Base-by-base conservation (phyloP, 2,113 vertebrate genomes). In the Stegastes partitus region DNA sequence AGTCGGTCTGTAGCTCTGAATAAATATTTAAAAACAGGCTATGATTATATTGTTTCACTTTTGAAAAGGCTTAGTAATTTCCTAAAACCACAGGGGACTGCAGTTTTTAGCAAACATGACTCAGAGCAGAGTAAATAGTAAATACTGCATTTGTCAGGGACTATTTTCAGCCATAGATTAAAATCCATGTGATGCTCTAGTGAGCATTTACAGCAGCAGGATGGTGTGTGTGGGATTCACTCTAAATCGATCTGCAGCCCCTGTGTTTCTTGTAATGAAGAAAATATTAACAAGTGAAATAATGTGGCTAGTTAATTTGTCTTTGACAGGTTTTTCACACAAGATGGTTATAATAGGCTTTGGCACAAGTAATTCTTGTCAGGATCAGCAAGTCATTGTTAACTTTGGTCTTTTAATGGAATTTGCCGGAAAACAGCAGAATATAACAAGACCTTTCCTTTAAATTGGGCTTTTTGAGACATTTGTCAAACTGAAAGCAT, bases 61-160 rank as follows among this genome's bases (percentile, higher is more conserved):
- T 4, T 19, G 53, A 58, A 25, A 64, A 72, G 47, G 19, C 21
- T 28, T 22, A 45, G 37, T 71, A 25, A 73, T 63, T 62, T 66
- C 42, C 23, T 4, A 55, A 19, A 77, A 64, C 22, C 28, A 34
- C 44, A 11, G 5, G 11, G 8, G 6, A 14, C 25, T 45, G 23
- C 34, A 50, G 15, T 31, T 53, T 65, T 77, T 22, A 16, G 47
- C 28, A 73, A 50, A 6, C 15, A 10, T 25, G 47, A 6, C 39
- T 66, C 26, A 47, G 8, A 50, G n/a, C 47, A 50, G 47, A 50
- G 47, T 21, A 61, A 70, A 14, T n/a, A 47, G 44, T n/a, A 59
- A 69, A 71, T 21, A 44, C 25, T 10, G 2, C 31, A 68, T 68
- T 57, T 62, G 50, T 67, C 37, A 21, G 39, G 58, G 28, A 42